Base-by-base conservation (phyloP, 2,888 invertebrate genomes). In the Ditylenchus weischeri region DNA sequence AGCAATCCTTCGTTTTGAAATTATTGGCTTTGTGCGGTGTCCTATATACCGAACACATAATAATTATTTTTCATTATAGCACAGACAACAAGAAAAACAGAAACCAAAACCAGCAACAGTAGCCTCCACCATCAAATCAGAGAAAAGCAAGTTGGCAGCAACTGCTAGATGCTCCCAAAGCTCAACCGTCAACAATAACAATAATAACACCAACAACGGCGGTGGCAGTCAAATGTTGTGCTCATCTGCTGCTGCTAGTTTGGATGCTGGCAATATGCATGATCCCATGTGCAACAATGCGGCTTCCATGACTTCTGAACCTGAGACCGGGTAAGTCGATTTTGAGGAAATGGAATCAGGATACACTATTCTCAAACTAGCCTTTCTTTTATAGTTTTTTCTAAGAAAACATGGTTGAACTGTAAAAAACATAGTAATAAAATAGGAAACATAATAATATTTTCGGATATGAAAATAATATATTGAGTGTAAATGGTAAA, bases 21-120 rank as follows among this genome's bases (percentile, higher is more conserved):
- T n/a, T n/a, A n/a, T n/a, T n/a, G n/a, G n/a, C n/a, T n/a, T n/a
- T n/a, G n/a, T n/a, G n/a, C n/a, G n/a, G n/a, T n/a, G n/a, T n/a
- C n/a, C n/a, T n/a, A n/a, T n/a, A n/a, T n/a, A n/a, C n/a, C n/a
- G n/a, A n/a, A n/a, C n/a, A n/a, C n/a, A n/a, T n/a, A n/a, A n/a
- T n/a, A n/a, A n/a, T n/a, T 76, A 38, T 38, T 10, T 10, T 43
- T 43, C 8, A 13, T 15, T 43, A 15, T 15, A 43, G 62, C 74
- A 76, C 50, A 72, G 80, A 23, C 77, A 76, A 59, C 79, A 80
- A 50, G 79, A 80, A 59, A 79, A 79, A 57, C 79, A 80, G 64
- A 78, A 72, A 54, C 72, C 72, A 19, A 75, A 75, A 51, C 57
- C 71, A 21, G 57, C 47, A 29, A 73, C 70, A 15, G 72, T 73